Percentiles rank a stretch among this genome's conserved stretches.
Conservation (phyloP, 2,888 invertebrate genomes). For the Drosophila diplacantha region DNA sequence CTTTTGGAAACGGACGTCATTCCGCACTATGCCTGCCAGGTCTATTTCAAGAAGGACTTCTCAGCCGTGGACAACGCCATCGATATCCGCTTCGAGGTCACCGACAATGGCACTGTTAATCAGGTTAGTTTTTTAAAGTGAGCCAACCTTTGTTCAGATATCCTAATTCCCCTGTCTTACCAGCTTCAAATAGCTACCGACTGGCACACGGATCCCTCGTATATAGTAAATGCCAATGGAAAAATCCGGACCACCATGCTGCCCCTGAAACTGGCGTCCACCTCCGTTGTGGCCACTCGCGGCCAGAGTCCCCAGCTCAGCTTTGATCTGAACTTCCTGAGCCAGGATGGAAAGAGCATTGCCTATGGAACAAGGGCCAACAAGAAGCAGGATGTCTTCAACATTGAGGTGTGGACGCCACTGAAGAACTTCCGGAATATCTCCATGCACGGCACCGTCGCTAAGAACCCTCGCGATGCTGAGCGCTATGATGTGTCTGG, state of each 20-base stretch:
- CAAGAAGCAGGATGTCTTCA: constrained; percentile 73
- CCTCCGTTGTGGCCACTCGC: constrained; percentile 66
- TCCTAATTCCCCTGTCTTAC: neutral
- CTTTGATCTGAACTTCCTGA: constrained; percentile 70
- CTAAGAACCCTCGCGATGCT: constrained; percentile 47
- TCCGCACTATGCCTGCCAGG: constrained; percentile 82
- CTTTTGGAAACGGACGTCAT: constrained; percentile 82
- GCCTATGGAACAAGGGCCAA: constrained; percentile 74
- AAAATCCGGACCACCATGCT: constrained; percentile 74
- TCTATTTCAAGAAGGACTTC: constrained; percentile 84
- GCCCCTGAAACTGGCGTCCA: constrained; percentile 70
- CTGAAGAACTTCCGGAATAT: constrained; percentile 75
- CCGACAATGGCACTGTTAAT: constrained; percentile 80
- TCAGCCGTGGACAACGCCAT: constrained; percentile 82
- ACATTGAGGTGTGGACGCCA: constrained; percentile 76
- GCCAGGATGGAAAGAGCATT: constrained; percentile 62
- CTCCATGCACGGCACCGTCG: constrained; percentile 75
- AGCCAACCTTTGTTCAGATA: rapidly evolving
- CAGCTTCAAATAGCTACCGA: constrained; percentile 73
- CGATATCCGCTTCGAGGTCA: constrained; percentile 82
- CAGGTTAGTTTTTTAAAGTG: constrained; percentile 76
- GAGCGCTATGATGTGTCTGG: constrained; percentile 76
- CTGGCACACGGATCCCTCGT: constrained; percentile 79
- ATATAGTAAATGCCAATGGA: constrained; percentile 78
- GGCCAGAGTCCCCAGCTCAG: constrained; percentile 65